Base-by-base conservation (phyloP, 2,888 invertebrate species). In the Tenthredo scrophulariae region DNA sequence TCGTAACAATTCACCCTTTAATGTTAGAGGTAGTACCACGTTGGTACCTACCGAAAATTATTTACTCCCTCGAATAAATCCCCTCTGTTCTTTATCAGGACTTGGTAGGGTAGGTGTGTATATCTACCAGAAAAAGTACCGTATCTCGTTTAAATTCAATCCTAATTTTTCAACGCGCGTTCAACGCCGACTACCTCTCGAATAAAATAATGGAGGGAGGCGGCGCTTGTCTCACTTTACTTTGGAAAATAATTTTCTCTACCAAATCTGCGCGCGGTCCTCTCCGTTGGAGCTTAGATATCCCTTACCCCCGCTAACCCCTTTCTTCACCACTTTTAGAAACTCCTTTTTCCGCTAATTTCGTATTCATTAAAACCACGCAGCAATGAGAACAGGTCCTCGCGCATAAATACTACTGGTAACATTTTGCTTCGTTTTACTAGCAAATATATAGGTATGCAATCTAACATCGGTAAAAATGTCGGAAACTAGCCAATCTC, bases 281-380 rank as follows among this genome's bases (percentile, higher is more conserved):
- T 54, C 77, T 33, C 3, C 54, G 54, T 7, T 33, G 15, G 54
- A 29, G 33, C 54, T 77, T 33, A 54, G 50, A 54, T 33, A 54
- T 54, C 77, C 54, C n/a, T 54, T 26, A 26, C 62, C 54, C 18
- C 54, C 77, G 50, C 50, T 5, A 54, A n/a, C 29, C 26, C 67
- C 67, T 50, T 77, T 75, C 22, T 75, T 46, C 46, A n/a, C 46
- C 77, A 9, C 62, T 50, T 62, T 80, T 62, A 18, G 37, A 18
- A 40, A 58, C 58, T 62, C 40, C 80, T 80, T 50, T 62, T 80
- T 37, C 79, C 37, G 62, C 80, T 80, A 62, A 62, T 80, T 80
- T 80, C 58, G 80, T 80, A 80, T 80, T 80, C 80, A 80, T 80
- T 80, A 80, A 80, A 80, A 80, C 80, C 80, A 37, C n/a, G n/a